phyloP scores from a whole-genome alignment of 2,113 vertebrate species.

The Parus major region DNA sequence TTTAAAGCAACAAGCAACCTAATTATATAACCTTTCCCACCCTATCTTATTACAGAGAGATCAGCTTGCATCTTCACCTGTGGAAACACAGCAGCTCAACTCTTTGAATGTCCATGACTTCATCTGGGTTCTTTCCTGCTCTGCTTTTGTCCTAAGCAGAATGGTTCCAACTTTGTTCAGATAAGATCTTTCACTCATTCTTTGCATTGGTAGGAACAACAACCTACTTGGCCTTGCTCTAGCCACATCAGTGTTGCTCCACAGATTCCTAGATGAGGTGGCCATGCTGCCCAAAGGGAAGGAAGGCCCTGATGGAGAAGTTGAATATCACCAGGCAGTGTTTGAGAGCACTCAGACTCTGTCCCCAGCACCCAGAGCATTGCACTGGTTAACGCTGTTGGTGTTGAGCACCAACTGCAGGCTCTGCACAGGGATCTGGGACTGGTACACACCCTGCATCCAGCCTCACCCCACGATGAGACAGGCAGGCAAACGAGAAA shows the following conservation, averaged over 20 bases:
- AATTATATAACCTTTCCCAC: background rate
- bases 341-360: background rate
- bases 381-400: background rate
- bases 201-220: background rate
- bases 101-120: background rate
- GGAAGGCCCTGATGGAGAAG: background rate
- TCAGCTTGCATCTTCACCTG: background rate
- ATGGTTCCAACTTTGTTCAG: background rate
- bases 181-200: background rate
- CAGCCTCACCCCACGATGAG: slow-evolving; percentile 19
- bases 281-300: background rate
- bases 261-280: background rate
- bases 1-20: slow-evolving; percentile 1
- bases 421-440: background rate
- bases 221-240: background rate
- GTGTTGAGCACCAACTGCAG: background rate
- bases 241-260: fast-evolving
- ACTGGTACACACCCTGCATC: background rate
- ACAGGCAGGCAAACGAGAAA: background rate
- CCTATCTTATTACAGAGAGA: slow-evolving; percentile 2
- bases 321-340: background rate
- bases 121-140: background rate
- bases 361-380: background rate
- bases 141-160: background rate
- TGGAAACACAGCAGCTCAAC: background rate